Percentiles rank a stretch among this genome's conserved stretches.
Conservation (phyloP, 2,888 invertebrate species). For the Oligia strigilis region DNA sequence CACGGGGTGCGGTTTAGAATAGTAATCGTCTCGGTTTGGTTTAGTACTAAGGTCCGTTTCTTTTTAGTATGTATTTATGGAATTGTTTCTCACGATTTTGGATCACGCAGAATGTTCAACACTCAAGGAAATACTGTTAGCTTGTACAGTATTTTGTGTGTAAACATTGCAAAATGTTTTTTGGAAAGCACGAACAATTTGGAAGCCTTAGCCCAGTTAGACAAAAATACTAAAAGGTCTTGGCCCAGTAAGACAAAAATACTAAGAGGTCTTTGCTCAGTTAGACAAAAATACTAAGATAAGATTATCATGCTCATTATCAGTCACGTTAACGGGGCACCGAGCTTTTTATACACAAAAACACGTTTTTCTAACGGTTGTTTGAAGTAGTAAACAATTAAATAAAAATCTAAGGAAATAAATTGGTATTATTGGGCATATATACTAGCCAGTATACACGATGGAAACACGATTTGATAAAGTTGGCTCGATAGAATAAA, state of each 20-base stretch:
- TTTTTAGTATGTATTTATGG: conserved; percentile 53
- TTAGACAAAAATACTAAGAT: conserved; percentile 2
- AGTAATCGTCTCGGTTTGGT: conserved; percentile 59
- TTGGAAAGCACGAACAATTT: background rate
- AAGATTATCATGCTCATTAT: background rate
- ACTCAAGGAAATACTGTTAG: background rate
- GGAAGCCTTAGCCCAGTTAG: background rate
- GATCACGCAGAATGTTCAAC: background rate
- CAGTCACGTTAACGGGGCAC: no score
- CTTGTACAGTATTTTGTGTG: background rate
- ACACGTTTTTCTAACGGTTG: no score
- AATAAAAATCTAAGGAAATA: no score
- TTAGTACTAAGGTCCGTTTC: conserved; percentile 29
- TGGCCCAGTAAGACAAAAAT: background rate
- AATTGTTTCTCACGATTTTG: conserved; percentile 60
- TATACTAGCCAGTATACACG: no score
- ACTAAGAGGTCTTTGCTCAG: background rate
- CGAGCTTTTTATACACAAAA: no score
- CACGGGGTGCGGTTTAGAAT: conserved; percentile 63
- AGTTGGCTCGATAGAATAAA: no score
- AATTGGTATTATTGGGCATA: no score
- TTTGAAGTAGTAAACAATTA: no score
- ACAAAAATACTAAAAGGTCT: background rate
- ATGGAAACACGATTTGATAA: no score
- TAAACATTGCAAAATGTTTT: background rate